Base-by-base conservation (phyloP, 2,888 invertebrate genomes). In the Drosophila setosimentum region DNA sequence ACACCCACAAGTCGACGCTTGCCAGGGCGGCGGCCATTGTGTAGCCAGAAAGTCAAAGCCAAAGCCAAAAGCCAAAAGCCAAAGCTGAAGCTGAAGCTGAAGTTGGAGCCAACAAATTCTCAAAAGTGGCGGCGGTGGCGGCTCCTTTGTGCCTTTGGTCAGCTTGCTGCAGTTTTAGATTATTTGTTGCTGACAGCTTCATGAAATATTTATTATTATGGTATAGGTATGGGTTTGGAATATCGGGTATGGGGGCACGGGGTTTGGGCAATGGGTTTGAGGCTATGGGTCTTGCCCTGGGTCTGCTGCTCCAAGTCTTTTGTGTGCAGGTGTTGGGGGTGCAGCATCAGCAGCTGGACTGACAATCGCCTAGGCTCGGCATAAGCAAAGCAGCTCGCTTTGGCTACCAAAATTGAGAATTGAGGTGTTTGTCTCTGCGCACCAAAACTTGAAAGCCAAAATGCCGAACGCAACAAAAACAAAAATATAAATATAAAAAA, bases 171-270 rank as follows among this genome's bases (percentile, higher is more conserved):
- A 84, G 87, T 89, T 84, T 90, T 89, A 88, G 88, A 91, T 88
- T 88, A 91, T 90, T 87, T 90, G 89, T 81, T 84, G 89, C 88
- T 87, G 89, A 89, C 91, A 91, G 91, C 87, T 84, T 90, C 89
- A 89, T 91, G 91, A 91, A 90, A 91, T 90, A 90, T 87, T 87
- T 87, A 87, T 87, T 87, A 85, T 85, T 88, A 85, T 85, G 90
- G 89, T 76, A 72, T 59, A 53, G 63, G 51, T 29, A 27, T 54
- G 60, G n/a, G 33, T 59, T 42, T 29, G 67, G 76, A 45, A 27
- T 58, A 49, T 37, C 57, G 37, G 42, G 27, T 37, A 57, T 50
- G 33, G 68, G 21, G 16, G 42, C 50, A 33, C 35, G 42, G 48
- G 35, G 29, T 30, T 40, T 58, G 35, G 70, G 27, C 24, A 42